Conservation (phyloP, 2,797 vertebrate genomes). For the Nannoperca australis region DNA sequence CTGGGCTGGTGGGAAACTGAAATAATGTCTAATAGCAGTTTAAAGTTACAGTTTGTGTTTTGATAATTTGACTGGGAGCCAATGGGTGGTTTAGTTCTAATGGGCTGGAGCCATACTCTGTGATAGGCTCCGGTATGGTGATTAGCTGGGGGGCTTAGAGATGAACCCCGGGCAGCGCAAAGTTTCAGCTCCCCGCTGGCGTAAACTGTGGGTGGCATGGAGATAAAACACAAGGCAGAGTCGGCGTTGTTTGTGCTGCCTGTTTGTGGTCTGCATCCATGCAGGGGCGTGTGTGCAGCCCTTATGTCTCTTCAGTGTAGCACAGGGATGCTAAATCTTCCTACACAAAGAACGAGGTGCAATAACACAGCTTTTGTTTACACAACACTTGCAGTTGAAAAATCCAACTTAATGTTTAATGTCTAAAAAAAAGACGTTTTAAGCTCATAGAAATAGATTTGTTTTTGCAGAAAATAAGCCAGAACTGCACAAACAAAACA, state of each 20-base stretch:
- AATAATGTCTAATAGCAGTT: constrained; percentile 65
- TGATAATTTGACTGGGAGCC: constrained; percentile 72
- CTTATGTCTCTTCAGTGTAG: constrained; percentile 67
- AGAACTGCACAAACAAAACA: background rate
- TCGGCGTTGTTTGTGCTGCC: constrained; percentile 77
- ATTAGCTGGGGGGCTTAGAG: constrained; percentile 65
- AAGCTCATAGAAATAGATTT: background rate
- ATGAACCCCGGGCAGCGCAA: constrained; percentile 60
- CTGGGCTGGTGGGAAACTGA: constrained; percentile 66
- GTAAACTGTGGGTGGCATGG: constrained; percentile 82
- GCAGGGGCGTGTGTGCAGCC: constrained; percentile 50
- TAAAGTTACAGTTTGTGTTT: constrained; percentile 81
- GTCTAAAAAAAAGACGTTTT: background rate
- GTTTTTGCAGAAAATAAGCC: background rate
- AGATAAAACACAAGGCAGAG: constrained; percentile 79
- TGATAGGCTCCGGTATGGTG: constrained; percentile 67
- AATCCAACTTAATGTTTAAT: background rate
- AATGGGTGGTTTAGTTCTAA: constrained; percentile 62
- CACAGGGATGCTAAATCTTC: constrained; percentile 59
- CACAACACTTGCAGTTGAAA: constrained; percentile 9
- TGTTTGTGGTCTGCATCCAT: constrained; percentile 77
- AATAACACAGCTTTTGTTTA: constrained; percentile 55
- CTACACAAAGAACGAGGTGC: constrained; percentile 37
- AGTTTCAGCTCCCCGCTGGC: constrained; percentile 75
- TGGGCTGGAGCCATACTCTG: constrained; percentile 63